Evolutionary conservation across 2,113 vertebrate genomes (phyloP), one percentile per base, ranked within the genome.

Genomic region (Candoia aspera): DNA sequence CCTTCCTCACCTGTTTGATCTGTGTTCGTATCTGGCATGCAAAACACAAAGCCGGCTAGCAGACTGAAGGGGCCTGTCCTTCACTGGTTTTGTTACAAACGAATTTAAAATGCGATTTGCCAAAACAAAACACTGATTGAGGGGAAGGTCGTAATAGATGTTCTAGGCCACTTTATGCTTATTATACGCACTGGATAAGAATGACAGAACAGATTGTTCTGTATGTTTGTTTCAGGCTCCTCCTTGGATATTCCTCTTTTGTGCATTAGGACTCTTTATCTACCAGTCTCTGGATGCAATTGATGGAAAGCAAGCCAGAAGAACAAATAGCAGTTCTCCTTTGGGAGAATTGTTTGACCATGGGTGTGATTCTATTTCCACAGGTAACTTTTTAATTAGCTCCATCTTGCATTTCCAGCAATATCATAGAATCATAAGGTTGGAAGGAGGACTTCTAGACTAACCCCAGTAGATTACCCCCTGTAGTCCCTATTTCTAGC

Each of bases 241-340:
- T 59, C 94, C 95, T 60, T 99, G 99, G 99, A 97, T 98, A n/a
- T 99, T 98, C 93, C 68, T 99, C 89, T 95, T 98, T 88, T 98
- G 98, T 57, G 98, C 98, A 1, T 15, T 99, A 93, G 99, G 99
- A 90, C 98, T 99, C 88, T 99, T 99, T 96, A 95, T 98, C 95
- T 99, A 99, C 96, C 99, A 99, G 97, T 99, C 99, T 90, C 97
- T 99, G 97, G 99, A 99, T 91, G 99, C 99, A 90, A 98, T 99
- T 91, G 99, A 99, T 88, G 99, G 99, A 94, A 99, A 99, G 96
- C 99, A 99, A 97, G 99, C 99, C 57, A 97, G 99, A 97, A 98
- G 99, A 96, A 99, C 99, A 57, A 99, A 99, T 93, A 99, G 97
- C 95, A 99, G 98, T 95, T 99, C 99, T 5, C 97, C 99, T 3